Conservation (phyloP, 2,888 invertebrate genomes). For the Xanthostigma xanthostigma region DNA sequence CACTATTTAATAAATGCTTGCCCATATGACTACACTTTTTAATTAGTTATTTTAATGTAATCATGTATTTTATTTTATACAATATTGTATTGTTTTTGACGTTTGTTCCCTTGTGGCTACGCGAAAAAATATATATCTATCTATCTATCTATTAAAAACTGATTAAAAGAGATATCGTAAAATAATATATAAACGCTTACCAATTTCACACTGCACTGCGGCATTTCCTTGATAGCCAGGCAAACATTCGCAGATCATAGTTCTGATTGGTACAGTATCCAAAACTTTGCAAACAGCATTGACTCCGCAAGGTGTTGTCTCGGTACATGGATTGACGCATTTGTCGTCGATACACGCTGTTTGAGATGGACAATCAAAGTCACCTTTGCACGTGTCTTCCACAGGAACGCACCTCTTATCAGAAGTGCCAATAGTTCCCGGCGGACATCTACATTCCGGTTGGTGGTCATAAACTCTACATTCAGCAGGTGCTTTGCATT, state of each 20-base stretch:
- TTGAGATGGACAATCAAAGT: slow-evolving; percentile 69
- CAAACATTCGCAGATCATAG: slow-evolving; percentile 77
- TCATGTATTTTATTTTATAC: no score
- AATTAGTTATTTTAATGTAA: no score
- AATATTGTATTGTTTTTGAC: no score
- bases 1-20: no score
- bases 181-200: slow-evolving; percentile 36
- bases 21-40: no score
- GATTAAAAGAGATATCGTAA: neutral
- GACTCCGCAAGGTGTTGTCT: slow-evolving; percentile 64
- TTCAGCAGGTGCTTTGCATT: slow-evolving; percentile 56
- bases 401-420: slow-evolving; percentile 44
- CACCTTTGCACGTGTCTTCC: slow-evolving; percentile 52
- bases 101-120: no score
- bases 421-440: slow-evolving; percentile 51
- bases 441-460: slow-evolving; percentile 68
- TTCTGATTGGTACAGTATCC: slow-evolving; percentile 69
- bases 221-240: slow-evolving; percentile 81
- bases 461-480: slow-evolving; percentile 65
- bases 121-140: no score
- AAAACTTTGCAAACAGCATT: slow-evolving; percentile 66
- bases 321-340: slow-evolving; percentile 71
- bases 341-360: slow-evolving; percentile 68
- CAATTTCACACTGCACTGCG: slow-evolving; percentile 63
- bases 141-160: no score